Base-by-base conservation (phyloP, 2,888 invertebrate species). In the Drosophila borealis region DNA sequence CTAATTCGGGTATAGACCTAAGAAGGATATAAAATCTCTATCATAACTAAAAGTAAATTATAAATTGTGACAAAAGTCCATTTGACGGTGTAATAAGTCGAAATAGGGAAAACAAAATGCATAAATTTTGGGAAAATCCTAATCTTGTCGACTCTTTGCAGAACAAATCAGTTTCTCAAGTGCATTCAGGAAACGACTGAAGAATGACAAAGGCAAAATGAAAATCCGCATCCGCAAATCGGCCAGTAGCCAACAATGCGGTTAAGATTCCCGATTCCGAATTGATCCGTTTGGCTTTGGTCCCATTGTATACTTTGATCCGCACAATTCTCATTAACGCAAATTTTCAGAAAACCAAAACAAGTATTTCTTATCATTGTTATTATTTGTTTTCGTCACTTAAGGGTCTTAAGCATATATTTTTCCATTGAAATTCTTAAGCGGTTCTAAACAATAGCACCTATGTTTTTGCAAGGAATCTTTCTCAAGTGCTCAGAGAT, bases 301-400 rank as follows among this genome's bases (percentile, higher is more conserved):
- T 3, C 14, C 53, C 45, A 57, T 72, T 72, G 64, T 63, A 17
- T n/a, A 10, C 39, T 17, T 21, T 68, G 29, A 49, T 36, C 56
- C 48, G 41, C 49, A 25, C 10, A 42, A 48, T 76, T 64, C 60
- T 37, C 56, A 45, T 71, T 45, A 56, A 42, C 8, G 34, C 44
- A 64, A 21, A 53, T 64, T 57, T 74, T 37, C 13, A 33, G 42
- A 44, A 61, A 39, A 33, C 48, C 46, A 42, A 33, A 14, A 25
- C 42, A 55, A 13, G 54, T 74, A 46, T 62, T 11, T 33, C 45
- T 19, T 44, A 57, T 79, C 71, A 78, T 77, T 74, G 64, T 77
- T 78, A 42, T 64, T 62, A 57, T 77, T 74, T 64, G 56, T 59
- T 70, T 70, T 64, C 42, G 25, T 45, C 76, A 55, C 62, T 61